phyloP scores from a whole-genome alignment of 2,797 vertebrate species.

The Onychomys arenicola region DNA sequence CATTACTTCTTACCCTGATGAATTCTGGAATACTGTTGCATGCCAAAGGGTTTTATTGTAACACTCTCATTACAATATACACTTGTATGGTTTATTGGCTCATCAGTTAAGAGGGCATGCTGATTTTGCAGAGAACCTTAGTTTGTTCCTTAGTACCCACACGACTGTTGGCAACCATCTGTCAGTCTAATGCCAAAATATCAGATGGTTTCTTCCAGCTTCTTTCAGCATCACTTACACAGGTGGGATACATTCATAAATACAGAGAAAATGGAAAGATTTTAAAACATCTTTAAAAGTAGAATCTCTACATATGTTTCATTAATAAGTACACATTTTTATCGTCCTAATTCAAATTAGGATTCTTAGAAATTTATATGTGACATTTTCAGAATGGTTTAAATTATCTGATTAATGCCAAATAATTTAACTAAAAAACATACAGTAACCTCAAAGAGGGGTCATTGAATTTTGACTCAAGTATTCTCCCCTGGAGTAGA shows the following conservation, averaged over 20 bases:
- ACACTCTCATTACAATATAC: background rate
- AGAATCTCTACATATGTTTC: background rate
- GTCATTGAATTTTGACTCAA: constrained; percentile 40
- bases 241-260: too few relatives aligned
- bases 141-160: background rate
- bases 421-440: constrained; percentile 47
- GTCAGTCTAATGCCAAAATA: background rate
- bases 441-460: constrained; percentile 34
- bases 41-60: background rate
- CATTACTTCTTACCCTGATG: background rate
- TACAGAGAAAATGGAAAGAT: background rate
- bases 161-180: too few relatives aligned
- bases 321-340: constrained; percentile 32
- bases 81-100: background rate
- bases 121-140: background rate
- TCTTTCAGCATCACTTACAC: background rate
- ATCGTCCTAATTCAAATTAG: background rate
- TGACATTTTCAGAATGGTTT: constrained; percentile 47
- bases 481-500: constrained; percentile 23
- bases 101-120: background rate
- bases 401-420: constrained; percentile 45
- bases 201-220: background rate
- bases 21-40: background rate
- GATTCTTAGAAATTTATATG: constrained; percentile 21
- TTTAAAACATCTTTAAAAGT: background rate